Evolutionary conservation across 1,140 invertebrate species (phyloP).

Genomic region (Drosophila pandora): DNA sequence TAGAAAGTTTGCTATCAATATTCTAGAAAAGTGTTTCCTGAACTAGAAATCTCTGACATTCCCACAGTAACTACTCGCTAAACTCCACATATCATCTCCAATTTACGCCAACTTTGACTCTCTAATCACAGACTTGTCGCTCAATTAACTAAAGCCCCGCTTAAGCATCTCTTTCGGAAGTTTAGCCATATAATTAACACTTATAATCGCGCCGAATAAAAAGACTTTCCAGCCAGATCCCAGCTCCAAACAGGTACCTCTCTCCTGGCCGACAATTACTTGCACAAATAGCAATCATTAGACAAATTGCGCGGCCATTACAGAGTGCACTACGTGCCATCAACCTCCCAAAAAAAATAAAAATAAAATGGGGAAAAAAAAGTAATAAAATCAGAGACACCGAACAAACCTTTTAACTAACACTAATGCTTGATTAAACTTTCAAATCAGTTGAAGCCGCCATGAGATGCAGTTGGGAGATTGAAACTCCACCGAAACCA

Average conservation of each 20-base stretch:
- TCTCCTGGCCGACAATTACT: slow-evolving; percentile 35
- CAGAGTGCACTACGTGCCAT: slow-evolving; percentile 55
- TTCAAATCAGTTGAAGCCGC: slow-evolving; percentile 64
- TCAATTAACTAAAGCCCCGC: slow-evolving; percentile 37
- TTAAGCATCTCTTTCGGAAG: slow-evolving; percentile 38
- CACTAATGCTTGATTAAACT: slow-evolving; percentile 62
- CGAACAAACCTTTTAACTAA: slow-evolving; percentile 48
- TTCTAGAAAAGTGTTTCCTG: background rate
- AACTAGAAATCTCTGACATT: background rate
- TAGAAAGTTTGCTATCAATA: background rate
- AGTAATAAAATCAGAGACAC: slow-evolving; percentile 44
- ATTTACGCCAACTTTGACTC: slow-evolving; percentile 18
- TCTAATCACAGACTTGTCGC: slow-evolving; percentile 14
- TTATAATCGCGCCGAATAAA: slow-evolving; percentile 47
- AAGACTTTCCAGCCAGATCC: slow-evolving; percentile 29
- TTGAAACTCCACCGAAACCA: slow-evolving; percentile 10
- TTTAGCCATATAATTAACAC: slow-evolving; percentile 52
- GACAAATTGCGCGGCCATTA: slow-evolving; percentile 59
- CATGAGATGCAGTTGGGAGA: slow-evolving; percentile 11
- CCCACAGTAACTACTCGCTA: slow-evolving; percentile 23
- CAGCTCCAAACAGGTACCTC: background rate
- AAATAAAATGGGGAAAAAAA: background rate
- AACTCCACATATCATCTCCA: slow-evolving; percentile 20
- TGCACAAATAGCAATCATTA: slow-evolving; percentile 64
- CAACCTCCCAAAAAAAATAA: slow-evolving; percentile 8